Percentiles rank a stretch among this genome's conserved stretches.
phyloP scores from a whole-genome alignment of 1,140 invertebrate genomes.

The Drosophila truncata region DNA sequence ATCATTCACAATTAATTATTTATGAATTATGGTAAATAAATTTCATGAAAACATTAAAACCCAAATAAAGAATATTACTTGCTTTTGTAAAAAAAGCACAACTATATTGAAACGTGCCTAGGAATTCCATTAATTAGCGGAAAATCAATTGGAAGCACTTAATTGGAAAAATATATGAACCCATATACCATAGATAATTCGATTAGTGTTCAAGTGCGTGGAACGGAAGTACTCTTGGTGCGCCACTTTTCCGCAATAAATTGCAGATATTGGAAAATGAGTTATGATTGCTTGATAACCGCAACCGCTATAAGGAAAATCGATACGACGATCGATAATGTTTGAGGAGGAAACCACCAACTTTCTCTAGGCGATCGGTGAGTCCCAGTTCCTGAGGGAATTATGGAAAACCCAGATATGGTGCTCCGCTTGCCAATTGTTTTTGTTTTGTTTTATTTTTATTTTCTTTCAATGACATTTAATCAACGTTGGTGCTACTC shows the following conservation, averaged over 20 bases:
- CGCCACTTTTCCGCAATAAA: constrained; percentile 28
- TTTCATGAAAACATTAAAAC: background rate
- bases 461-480: constrained; percentile 39
- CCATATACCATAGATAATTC: constrained; percentile 41
- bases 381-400: constrained; percentile 8
- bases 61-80: too few relatives aligned
- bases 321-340: background rate
- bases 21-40: background rate
- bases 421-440: constrained; percentile 13
- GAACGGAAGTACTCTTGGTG: constrained; percentile 56
- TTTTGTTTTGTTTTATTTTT: constrained; percentile 7
- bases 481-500: constrained; percentile 43
- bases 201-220: constrained; percentile 40
- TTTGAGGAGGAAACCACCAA: background rate
- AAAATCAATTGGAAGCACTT: constrained; percentile 43
- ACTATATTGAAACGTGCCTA: background rate
- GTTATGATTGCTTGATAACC: constrained; percentile 46
- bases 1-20: too few relatives aligned
- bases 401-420: constrained; percentile 10
- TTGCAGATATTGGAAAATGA: constrained; percentile 40
- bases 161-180: constrained; percentile 36
- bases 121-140: constrained; percentile 33
- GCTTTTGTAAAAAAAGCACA: background rate
- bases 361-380: constrained; percentile 13
- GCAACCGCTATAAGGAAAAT: constrained; percentile 26